These are phyloP conservation scores for Corydoras sp. DNA, from an alignment of 2,113 vertebrate genomes.

Conservation along the genomic window DNA sequence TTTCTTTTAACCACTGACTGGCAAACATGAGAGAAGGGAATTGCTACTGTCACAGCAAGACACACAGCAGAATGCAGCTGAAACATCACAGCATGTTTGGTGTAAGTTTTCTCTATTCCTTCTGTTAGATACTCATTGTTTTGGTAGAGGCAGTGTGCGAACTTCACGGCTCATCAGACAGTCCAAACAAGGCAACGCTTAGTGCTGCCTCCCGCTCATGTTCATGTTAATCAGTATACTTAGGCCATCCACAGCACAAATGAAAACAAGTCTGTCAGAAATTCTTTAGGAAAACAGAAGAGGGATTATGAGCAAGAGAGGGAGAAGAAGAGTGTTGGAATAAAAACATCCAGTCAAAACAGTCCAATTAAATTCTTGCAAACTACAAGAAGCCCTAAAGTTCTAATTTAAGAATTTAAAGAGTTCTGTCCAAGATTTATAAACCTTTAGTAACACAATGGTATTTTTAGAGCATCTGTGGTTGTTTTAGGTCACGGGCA, in stretches of 20 bases:
- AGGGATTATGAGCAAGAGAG: not conserved
- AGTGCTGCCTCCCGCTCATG: conserved; percentile 21
- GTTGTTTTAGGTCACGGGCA: conserved; percentile 13
- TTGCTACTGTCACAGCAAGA: not conserved
- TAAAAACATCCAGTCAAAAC: conserved; percentile 35
- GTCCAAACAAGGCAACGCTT: conserved; percentile 20
- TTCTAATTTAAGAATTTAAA: conserved; percentile 34
- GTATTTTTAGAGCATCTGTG: conserved; percentile 57
- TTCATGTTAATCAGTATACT: conserved; percentile 42
- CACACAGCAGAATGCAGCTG: not conserved
- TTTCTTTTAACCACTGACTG: not conserved
- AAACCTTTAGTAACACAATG: conserved; percentile 41
- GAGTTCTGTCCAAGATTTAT: conserved; percentile 25
- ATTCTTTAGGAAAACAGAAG: conserved; percentile 36
- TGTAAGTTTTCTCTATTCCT: conserved; percentile 9
- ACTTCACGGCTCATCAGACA: conserved; percentile 37
- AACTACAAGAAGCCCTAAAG: conserved; percentile 46
- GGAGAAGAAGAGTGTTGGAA: not conserved
- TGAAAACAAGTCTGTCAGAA: conserved; percentile 36
- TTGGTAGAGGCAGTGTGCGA: conserved; percentile 25
- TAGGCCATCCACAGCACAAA: conserved; percentile 21
- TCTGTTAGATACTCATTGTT: conserved; percentile 28
- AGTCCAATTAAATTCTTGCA: conserved; percentile 25
- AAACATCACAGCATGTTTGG: conserved; percentile 13
- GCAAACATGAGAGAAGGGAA: not conserved